These are phyloP conservation scores for Beroe forskalii DNA, from an alignment of 37 sponge, comb jelly and placozoan species.

Conservation along the genomic window DNA sequence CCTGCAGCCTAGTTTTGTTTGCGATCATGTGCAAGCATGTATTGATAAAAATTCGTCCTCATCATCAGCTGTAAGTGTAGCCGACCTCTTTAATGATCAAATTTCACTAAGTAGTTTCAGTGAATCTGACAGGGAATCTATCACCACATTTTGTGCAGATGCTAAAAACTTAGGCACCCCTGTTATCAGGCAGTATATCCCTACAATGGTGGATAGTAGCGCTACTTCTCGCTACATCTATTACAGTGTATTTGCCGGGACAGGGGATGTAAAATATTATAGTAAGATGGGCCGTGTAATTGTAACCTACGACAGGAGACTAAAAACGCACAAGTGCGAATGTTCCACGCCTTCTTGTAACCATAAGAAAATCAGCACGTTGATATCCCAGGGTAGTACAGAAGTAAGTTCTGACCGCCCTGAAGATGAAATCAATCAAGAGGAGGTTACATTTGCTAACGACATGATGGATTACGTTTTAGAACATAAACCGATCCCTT, in stretches of 20 bases:
- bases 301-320: background rate
- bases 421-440: background rate
- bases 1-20: background rate
- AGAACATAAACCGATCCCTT: background rate
- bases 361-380: background rate
- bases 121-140: background rate
- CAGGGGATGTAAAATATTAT: background rate
- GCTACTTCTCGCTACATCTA: background rate
- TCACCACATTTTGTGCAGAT: background rate
- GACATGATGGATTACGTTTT: too few relatives aligned
- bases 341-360: background rate
- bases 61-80: background rate
- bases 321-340: background rate
- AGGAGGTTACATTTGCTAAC: background rate
- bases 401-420: background rate
- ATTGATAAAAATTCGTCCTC: background rate
- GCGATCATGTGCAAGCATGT: too few relatives aligned
- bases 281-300: background rate
- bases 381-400: background rate
- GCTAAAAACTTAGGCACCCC: too few relatives aligned
- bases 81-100: background rate
- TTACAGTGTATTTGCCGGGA: slow-evolving; percentile 11
- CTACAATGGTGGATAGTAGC: background rate
- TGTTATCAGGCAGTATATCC: background rate
- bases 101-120: background rate